These are phyloP conservation scores for Pygoscelis adeliae DNA, from an alignment of 2,113 vertebrate genomes.

Conservation along the genomic window DNA sequence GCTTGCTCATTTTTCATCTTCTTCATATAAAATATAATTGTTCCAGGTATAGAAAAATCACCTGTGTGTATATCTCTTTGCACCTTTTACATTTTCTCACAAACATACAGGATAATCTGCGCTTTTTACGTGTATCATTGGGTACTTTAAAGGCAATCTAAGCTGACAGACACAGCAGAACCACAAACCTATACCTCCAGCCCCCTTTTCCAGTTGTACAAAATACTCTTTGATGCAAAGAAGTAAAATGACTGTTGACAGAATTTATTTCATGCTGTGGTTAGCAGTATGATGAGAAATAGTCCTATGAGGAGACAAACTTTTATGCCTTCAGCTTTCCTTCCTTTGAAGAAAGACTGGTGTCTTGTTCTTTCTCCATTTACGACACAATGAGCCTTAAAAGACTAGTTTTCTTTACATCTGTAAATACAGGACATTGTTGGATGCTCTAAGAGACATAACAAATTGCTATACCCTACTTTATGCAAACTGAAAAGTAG, in stretches of 20 bases:
- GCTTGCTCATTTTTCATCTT: background rate
- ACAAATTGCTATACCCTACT: background rate
- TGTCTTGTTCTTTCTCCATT: background rate
- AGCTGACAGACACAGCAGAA: background rate
- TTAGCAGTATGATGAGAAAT: background rate
- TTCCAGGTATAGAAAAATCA: background rate
- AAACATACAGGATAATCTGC: background rate
- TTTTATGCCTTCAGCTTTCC: background rate
- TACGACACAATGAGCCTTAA: background rate
- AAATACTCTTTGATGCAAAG: background rate
- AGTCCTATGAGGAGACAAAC: background rate
- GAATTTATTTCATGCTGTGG: background rate
- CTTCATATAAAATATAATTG: background rate
- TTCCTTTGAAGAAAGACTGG: background rate
- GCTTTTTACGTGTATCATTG: background rate
- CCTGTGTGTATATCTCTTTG: fast-evolving
- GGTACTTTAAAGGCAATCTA: background rate
- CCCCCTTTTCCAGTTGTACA: background rate
- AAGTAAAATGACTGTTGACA: background rate
- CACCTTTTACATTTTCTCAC: background rate
- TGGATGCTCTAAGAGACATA: background rate
- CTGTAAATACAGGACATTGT: background rate
- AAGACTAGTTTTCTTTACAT: background rate
- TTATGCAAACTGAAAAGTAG: background rate
- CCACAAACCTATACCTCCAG: background rate